phyloP scores from a whole-genome alignment of 2,113 vertebrate species.

The Melanerpes aurifrons region DNA sequence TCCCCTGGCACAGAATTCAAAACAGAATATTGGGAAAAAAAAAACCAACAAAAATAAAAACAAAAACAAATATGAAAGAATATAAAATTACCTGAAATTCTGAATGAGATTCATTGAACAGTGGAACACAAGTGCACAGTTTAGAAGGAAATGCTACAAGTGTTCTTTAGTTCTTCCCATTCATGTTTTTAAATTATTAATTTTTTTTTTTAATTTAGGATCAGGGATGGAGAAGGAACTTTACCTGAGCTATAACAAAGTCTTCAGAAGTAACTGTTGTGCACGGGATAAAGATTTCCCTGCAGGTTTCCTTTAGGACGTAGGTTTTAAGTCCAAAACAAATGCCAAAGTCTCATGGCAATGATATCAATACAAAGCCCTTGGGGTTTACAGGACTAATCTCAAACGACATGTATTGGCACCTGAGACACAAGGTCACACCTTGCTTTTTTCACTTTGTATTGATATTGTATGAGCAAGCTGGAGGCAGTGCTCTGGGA shows the following conservation, averaged over 20 bases:
- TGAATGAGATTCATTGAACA: background rate
- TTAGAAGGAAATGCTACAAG: background rate
- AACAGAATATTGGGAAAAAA: background rate
- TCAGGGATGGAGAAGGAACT: background rate
- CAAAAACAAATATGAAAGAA: background rate
- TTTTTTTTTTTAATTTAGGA: background rate
- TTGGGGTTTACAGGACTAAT: background rate
- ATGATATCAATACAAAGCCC: background rate
- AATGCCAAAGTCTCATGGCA: background rate
- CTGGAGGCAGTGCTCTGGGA: background rate
- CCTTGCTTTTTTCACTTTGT: background rate
- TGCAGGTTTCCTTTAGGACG: background rate
- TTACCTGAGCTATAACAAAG: background rate
- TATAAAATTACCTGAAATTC: background rate
- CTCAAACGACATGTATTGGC: background rate
- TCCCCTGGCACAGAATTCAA: background rate
- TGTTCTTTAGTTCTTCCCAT: background rate
- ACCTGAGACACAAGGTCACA: background rate
- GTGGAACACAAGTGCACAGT: background rate
- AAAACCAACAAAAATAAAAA: background rate
- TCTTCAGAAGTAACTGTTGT: background rate
- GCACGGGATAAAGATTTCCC: background rate
- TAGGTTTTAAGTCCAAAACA: background rate
- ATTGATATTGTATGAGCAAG: background rate
- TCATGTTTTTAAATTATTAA: background rate